phyloP scores from a whole-genome alignment of 2,888 invertebrate genomes.

The Drosophila colorata region DNA sequence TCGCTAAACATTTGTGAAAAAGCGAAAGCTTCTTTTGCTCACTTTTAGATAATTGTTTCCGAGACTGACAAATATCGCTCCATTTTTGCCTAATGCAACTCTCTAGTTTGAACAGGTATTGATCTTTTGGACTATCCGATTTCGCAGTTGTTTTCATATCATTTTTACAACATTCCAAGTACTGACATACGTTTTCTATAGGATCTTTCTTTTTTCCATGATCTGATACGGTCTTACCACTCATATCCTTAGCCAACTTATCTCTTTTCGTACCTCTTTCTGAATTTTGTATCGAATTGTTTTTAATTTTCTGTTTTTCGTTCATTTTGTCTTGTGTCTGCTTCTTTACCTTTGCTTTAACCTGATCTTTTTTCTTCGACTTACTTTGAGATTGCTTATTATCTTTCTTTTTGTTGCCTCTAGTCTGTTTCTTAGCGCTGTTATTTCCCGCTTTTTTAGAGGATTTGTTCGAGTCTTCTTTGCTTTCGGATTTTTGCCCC shows the following conservation, averaged over 20 bases:
- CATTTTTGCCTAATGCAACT: constrained; percentile 1
- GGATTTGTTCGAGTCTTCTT: background rate
- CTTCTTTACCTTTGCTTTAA: background rate
- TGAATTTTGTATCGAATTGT: background rate
- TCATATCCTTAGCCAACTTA: background rate
- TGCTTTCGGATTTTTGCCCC: background rate
- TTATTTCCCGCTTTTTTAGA: too few relatives aligned
- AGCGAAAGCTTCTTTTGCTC: background rate
- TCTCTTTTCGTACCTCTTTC: background rate
- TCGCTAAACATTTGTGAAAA: constrained; percentile 1
- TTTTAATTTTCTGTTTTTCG: background rate
- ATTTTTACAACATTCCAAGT: background rate
- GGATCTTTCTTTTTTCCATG: background rate
- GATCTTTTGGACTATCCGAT: background rate
- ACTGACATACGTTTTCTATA: constrained; percentile 2
- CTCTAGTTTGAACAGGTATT: background rate
- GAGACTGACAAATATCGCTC: constrained; percentile 2
- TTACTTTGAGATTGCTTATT: background rate
- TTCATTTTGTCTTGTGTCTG: background rate
- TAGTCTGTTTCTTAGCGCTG: too few relatives aligned
- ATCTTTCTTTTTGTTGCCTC: background rate
- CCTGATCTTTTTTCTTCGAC: background rate
- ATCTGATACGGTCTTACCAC: background rate
- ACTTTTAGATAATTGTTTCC: background rate
- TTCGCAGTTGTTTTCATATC: background rate